Conservation (phyloP, 2,797 vertebrate genomes). For the Megaceryle alcyon region DNA sequence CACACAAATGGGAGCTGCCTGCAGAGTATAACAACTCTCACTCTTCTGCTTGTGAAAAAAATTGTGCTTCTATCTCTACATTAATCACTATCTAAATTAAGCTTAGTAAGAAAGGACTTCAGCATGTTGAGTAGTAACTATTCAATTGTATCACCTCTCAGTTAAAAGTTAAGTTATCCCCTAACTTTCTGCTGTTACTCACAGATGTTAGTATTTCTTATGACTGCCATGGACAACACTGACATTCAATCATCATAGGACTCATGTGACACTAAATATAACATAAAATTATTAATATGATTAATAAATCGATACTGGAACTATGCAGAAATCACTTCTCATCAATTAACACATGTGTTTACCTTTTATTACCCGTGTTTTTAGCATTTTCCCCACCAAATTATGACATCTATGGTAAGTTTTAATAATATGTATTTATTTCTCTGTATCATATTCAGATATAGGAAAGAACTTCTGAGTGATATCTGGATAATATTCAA, state of each 20-base stretch:
- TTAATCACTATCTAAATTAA: neutral
- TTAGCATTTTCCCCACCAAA: neutral
- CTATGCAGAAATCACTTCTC: neutral
- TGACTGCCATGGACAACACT: neutral
- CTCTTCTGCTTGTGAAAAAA: neutral
- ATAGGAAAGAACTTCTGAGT: neutral
- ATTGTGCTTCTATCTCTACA: fast-evolving
- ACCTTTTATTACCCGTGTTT: neutral
- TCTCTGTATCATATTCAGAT: neutral
- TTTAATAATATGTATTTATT: neutral
- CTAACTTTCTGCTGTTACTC: neutral
- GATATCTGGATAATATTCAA: neutral
- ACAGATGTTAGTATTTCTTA: neutral
- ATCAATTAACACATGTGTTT: neutral
- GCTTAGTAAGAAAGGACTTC: neutral
- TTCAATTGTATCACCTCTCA: neutral
- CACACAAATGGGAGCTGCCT: neutral
- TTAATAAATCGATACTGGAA: neutral
- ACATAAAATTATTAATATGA: neutral
- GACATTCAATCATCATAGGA: neutral
- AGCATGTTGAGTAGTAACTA: neutral
- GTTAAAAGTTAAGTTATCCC: neutral
- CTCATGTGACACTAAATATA: neutral
- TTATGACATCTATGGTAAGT: neutral
- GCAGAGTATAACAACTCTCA: neutral